Evolutionary conservation across 2,113 vertebrate genomes (phyloP).

Genomic region (Gymnogyps californianus): DNA sequence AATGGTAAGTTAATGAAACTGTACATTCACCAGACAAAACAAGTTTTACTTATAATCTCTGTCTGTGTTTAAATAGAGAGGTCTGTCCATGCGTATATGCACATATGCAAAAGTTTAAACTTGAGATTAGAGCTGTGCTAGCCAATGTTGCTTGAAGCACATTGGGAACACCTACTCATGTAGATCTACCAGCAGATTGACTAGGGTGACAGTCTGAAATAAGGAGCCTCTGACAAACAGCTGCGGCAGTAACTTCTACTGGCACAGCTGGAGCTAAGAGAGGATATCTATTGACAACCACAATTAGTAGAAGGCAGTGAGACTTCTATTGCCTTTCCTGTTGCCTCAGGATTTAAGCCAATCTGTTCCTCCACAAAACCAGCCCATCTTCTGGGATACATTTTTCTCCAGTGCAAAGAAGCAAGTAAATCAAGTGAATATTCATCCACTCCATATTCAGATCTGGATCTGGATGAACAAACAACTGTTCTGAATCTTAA

Average conservation of each 20-base stretch:
- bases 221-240: not conserved
- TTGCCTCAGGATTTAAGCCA: not conserved
- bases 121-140: not conserved
- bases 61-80: not conserved
- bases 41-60: not conserved
- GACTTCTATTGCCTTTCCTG: not conserved
- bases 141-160: not conserved
- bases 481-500: not conserved
- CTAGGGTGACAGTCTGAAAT: not conserved
- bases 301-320: not conserved
- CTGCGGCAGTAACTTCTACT: not conserved
- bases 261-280: not conserved
- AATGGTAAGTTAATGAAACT: not conserved
- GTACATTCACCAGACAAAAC: not conserved
- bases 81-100: not conserved
- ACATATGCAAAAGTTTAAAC: not conserved
- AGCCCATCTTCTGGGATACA: not conserved
- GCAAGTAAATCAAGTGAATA: not conserved
- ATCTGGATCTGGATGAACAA: not conserved
- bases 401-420: not conserved
- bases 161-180: not conserved
- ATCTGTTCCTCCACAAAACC: not conserved
- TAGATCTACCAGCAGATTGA: not conserved
- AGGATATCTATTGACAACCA: not conserved
- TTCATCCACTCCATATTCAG: not conserved